Base-by-base conservation (phyloP, 2,113 vertebrate species). In the Lathamus discolor region DNA sequence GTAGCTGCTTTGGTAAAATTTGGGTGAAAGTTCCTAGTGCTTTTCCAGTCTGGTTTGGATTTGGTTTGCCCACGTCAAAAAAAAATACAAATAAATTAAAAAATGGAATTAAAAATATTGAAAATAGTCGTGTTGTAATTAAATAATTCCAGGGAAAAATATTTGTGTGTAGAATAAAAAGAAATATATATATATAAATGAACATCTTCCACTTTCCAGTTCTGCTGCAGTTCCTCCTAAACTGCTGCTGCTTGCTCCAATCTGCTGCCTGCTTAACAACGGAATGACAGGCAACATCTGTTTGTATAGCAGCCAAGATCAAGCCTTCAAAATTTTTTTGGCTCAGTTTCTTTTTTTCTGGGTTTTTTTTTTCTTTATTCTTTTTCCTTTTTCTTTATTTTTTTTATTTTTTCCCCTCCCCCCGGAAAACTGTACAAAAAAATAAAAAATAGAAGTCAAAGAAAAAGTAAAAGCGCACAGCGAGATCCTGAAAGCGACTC, bases 261-360 rank as follows among this genome's bases (percentile, higher is more conserved):
- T 98, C 98, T 98, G 97, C 95, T 98, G 94, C 95, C 98, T 97
- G 96, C 98, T 97, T 98, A 97, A 98, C 97, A 96, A 97, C 96
- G 97, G 98, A 98, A 98, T 98, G 98, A 98, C 98, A 98, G 98
- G 98, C 97, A 98, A 98, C 98, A 99, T 99, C 98, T 99, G 98
- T 98, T 98, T 98, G 98, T 97, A 98, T 91, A 97, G 97, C 88
- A 98, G 98, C 97, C 98, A 98, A 98, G 95, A 98, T 97, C 94
- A 93, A 98, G 98, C 97, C 97, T 98, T 92, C 86, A 95, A 61
- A 74, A 95, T 93, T 94, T 91, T 96, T 95, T 95, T 97, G 96
- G 96, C 96, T 97, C 96, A 17, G 84, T 94, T 98, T 97, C 92
- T 88, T 75, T 89, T 88, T 91, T 73, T 85, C 70, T 86, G 33